These are phyloP conservation scores for Thamnaconus septentrionalis DNA, from an alignment of 2,113 vertebrate genomes.

Conservation along the genomic window DNA sequence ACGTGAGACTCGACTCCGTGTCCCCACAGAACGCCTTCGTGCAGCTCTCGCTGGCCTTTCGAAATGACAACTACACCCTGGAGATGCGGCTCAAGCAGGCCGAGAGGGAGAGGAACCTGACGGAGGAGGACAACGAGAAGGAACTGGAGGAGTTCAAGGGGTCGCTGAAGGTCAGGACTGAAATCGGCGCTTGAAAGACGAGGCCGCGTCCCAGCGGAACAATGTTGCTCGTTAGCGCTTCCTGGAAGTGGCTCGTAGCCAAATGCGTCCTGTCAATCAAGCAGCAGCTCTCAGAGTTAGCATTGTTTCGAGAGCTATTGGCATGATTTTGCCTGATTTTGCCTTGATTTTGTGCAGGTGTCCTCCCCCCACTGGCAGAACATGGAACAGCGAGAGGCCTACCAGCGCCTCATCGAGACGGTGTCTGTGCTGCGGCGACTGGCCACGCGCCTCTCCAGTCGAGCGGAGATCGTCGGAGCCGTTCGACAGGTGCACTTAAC, in stretches of 20 bases:
- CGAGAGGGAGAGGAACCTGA: slow-evolving; percentile 92
- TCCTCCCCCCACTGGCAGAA: slow-evolving; percentile 88
- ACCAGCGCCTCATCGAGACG: slow-evolving; percentile 90
- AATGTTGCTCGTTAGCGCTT: slow-evolving; percentile 15
- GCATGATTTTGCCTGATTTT: too few species aligned
- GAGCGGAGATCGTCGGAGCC: slow-evolving; percentile 92
- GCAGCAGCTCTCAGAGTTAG: too few species aligned
- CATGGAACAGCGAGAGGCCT: slow-evolving; percentile 90
- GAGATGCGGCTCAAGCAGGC: slow-evolving; percentile 92
- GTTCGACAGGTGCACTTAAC: slow-evolving; percentile 86
- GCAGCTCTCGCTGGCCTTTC: slow-evolving; percentile 97
- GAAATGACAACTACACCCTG: slow-evolving; percentile 97
- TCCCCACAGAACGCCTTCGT: slow-evolving; percentile 92
- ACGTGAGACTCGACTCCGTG: slow-evolving; percentile 27
- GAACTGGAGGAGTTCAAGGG: slow-evolving; percentile 95
- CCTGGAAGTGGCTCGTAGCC: slow-evolving; percentile 32
- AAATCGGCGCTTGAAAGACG: background rate
- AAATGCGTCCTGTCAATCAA: slow-evolving; percentile 14
- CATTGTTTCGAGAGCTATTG: too few species aligned
- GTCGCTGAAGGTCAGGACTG: slow-evolving; percentile 83
- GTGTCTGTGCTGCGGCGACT: slow-evolving; percentile 85
- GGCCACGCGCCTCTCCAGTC: slow-evolving; percentile 88
- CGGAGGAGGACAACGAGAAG: slow-evolving; percentile 93
- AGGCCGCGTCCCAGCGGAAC: too few species aligned
- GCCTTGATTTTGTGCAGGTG: slow-evolving; percentile 69